Evolutionary conservation across 2,113 vertebrate species (phyloP).

Genomic region (Thalassoma bifasciatum): DNA sequence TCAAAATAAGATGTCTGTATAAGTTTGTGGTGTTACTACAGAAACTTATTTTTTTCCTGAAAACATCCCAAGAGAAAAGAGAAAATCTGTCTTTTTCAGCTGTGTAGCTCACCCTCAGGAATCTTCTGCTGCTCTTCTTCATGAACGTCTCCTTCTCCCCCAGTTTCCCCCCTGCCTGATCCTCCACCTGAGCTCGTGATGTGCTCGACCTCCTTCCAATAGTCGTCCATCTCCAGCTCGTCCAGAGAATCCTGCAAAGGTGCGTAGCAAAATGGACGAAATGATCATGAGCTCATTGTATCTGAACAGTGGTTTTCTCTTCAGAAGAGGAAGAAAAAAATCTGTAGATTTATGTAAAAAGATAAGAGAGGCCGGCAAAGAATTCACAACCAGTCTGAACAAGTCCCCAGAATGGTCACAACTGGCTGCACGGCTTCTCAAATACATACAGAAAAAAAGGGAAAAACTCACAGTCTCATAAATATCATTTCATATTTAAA

Average conservation of each 20-base stretch:
- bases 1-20: too few species aligned
- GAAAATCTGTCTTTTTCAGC: neutral
- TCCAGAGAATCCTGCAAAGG: slow-evolving; percentile 91
- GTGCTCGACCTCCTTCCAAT: slow-evolving; percentile 93
- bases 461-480: neutral
- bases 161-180: slow-evolving; percentile 79
- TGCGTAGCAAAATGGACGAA: neutral
- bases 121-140: slow-evolving; percentile 89
- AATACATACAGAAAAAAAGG: neutral
- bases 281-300: neutral
- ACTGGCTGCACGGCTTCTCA: neutral
- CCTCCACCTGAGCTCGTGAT: slow-evolving; percentile 86
- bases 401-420: neutral
- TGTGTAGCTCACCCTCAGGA: slow-evolving; percentile 87
- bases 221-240: slow-evolving; percentile 91
- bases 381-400: slow-evolving; percentile 21
- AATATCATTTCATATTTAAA: slow-evolving; percentile 4
- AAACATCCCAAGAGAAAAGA: too few species aligned
- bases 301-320: too few species aligned
- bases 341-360: neutral
- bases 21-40: too few species aligned
- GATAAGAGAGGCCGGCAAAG: neutral
- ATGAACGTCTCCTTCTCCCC: slow-evolving; percentile 82
- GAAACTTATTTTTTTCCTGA: too few species aligned
- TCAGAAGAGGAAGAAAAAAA: neutral